Base-by-base conservation (phyloP, 2,888 invertebrate species). In the Xiphydria camelus region DNA sequence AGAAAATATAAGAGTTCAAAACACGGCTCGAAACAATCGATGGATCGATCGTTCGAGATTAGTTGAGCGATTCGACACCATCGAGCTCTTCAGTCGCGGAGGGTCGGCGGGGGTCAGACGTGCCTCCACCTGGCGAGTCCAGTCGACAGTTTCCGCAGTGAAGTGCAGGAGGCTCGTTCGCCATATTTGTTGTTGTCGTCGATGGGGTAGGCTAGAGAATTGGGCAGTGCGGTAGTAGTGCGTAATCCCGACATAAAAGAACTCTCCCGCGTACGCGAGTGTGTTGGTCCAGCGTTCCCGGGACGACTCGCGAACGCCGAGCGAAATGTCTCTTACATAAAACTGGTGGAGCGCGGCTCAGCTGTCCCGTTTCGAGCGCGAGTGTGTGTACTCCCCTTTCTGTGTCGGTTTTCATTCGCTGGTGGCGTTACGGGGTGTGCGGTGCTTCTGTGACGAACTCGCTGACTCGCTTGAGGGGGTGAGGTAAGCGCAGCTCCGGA, bases 101-200 rank as follows among this genome's bases (percentile, higher is more conserved):
- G 26, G 17, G 35, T 20, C 22, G 29, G n/a, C 22, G 40, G 18
- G 15, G 26, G 38, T 17, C 34, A 18, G 9, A 20, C 39, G 52
- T 61, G 61, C 53, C 59, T 51, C 55, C 57, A 55, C 51, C 61
- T 55, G 53, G 40, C 47, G 53, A 40, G 47, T 29, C 45, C 51
- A 52, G 45, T 51, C 51, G 55, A 46, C 47, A 47, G 51, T 57
- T 50, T 53, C 48, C 47, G 51, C 49, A 50, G 44, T 48, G 50
- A 53, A 54, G 50, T 49, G 47, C 49, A 51, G 50, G 50, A 48
- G 47, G 50, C 62, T 71, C 61, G 68, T 70, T 84, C 83, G 86
- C 86, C 86, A 87, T 87, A 86, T 86, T 87, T 87, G 86, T 87
- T 86, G 83, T 86, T 86, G 84, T 86, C 84, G 82, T 82, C 81